Evolutionary conservation across 2,113 vertebrate genomes (phyloP), one percentile per base, ranked within the genome.

Genomic region (Eclectus roratus): DNA sequence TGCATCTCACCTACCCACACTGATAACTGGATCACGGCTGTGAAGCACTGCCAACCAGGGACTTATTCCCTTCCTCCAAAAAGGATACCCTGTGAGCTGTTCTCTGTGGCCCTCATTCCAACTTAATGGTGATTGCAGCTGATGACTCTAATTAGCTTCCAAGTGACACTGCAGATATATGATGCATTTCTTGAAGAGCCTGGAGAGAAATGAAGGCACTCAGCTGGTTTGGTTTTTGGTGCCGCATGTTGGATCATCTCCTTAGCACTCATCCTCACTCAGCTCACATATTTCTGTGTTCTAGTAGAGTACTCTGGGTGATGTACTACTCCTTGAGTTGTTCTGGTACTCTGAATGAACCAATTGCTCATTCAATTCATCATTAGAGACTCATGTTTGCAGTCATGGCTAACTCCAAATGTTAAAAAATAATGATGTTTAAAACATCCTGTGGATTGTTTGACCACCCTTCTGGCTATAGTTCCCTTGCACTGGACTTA

Each of bases 51-150:
- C 56, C 46, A 63, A 11, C 49, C 25, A 29, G 23, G 19, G 35
- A 29, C 41, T 16, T 8, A 49, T 1, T 28, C 21, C 46, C 29
- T 43, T 61, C 66, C 43, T 29, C 29, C 29, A 29, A 11, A 16
- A 79, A 47, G 46, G 49, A 64, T 4, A 64, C 63, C 27, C 29
- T 2, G 6, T 7, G 46, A 85, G 47, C 41, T 61, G 6, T 11
- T 60, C 60, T 15, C 65, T 16, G 2, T 8, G 23, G 61, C 53
- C 39, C 33, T 68, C 2, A 1, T 37, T 84, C 33, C 87, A 87
- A 37, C 20, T 35, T 24, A 4, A 50, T 0, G 0, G 47, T 16
- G 10, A 35, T 31, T 29, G 14, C 50, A 66, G 33, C 10, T 33
- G 46, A 78, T 41, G 71, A 74, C 66, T 79, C 15, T 25, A 52